phyloP scores from a whole-genome alignment of 1,140 invertebrate species.

The Halesus radiatus region DNA sequence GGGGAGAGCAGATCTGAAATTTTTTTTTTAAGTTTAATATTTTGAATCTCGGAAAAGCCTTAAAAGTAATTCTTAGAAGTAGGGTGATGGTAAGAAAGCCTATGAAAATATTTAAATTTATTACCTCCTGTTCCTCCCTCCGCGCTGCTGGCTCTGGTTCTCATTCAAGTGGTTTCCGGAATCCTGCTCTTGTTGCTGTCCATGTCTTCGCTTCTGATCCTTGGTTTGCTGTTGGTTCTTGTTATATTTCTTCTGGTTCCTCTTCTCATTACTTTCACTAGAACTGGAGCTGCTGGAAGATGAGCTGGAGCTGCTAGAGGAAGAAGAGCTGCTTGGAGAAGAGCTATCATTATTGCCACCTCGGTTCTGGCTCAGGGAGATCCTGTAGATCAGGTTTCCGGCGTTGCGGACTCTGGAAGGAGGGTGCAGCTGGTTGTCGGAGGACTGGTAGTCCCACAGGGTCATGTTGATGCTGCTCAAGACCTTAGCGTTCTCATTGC shows the following conservation, averaged over 20 bases:
- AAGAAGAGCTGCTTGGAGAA: too few species aligned
- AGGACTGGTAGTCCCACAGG: conserved; percentile 63
- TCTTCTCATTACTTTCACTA: conserved; percentile 15
- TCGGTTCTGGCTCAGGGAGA: conserved; percentile 4
- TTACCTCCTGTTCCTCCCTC: too few species aligned
- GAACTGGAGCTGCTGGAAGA: conserved; percentile 44
- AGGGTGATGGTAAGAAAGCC: too few species aligned
- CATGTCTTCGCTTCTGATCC: conserved; percentile 38
- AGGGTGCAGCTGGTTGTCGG: conserved; percentile 2
- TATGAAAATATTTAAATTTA: too few species aligned
- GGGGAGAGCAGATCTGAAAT: background rate
- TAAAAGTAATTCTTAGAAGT: too few species aligned
- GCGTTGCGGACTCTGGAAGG: conserved; percentile 61
- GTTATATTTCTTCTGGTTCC: conserved; percentile 3
- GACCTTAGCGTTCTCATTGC: conserved; percentile 73
- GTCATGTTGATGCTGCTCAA: conserved; percentile 72
- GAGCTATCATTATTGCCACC: conserved; percentile 18
- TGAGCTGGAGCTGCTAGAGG: too few species aligned
- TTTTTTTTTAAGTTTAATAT: too few species aligned
- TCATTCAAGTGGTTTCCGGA: background rate
- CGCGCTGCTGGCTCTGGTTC: too few species aligned
- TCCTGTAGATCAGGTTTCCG: conserved; percentile 72
- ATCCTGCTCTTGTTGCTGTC: background rate
- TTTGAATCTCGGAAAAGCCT: too few species aligned
- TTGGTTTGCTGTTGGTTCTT: conserved; percentile 47